Evolutionary conservation across 1,140 invertebrate species (phyloP).

Genomic region (Drosophila repleta): DNA sequence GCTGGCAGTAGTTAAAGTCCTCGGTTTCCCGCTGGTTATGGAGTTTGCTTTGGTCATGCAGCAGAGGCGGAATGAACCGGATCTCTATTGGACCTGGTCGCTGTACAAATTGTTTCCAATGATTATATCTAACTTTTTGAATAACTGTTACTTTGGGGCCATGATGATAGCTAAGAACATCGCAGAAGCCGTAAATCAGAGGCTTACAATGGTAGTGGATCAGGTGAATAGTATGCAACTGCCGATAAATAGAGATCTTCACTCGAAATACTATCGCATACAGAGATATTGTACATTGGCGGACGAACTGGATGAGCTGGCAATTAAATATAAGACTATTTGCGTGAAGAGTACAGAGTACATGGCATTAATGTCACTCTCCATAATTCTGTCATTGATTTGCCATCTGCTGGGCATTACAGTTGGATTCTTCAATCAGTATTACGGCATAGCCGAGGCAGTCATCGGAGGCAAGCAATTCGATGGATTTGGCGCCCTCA

Average conservation of each 20-base stretch:
- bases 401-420: conserved; percentile 77
- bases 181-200: conserved; percentile 48
- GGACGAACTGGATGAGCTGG: conserved; percentile 65
- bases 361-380: conserved; percentile 53
- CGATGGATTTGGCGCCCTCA: conserved; percentile 66
- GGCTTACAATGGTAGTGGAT: conserved; percentile 42
- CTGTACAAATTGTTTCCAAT: conserved; percentile 64
- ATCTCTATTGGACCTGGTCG: conserved; percentile 51
- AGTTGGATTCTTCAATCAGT: conserved; percentile 64
- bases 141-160: conserved; percentile 70
- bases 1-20: conserved; percentile 45
- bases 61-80: conserved; percentile 51
- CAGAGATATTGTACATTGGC: conserved; percentile 64
- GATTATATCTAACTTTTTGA: conserved; percentile 65
- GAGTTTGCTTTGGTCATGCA: conserved; percentile 58
- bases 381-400: conserved; percentile 65
- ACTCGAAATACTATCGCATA: conserved; percentile 66
- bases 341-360: conserved; percentile 51
- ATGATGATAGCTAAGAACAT: conserved; percentile 61
- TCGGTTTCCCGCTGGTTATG: conserved; percentile 58
- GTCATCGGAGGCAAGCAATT: conserved; percentile 58
- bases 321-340: conserved; percentile 48
- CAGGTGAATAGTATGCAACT: conserved; percentile 63
- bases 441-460: conserved; percentile 65
- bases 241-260: conserved; percentile 30